Percentiles rank a stretch among this genome's conserved stretches.
Conservation (phyloP, 2,888 invertebrate genomes). For the Leptinotarsa juncta region DNA sequence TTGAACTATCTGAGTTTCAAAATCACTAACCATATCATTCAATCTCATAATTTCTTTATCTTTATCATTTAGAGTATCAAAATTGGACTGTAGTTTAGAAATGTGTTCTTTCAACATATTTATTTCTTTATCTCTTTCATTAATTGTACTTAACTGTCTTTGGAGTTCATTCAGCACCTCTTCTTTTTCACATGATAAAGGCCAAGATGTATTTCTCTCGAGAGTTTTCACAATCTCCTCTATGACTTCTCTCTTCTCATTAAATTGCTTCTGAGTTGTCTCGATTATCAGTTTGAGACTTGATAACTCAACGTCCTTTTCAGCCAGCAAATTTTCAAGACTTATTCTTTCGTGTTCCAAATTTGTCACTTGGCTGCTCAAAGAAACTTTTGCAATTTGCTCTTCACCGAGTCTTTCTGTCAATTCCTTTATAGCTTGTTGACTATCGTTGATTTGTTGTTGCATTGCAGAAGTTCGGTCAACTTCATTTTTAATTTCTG, state of each 20-base stretch:
- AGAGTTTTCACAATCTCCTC: conserved; percentile 53
- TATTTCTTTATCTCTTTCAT: conserved; percentile 40
- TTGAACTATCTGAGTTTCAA: conserved; percentile 44
- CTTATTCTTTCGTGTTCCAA: conserved; percentile 48
- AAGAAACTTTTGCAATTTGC: conserved; percentile 51
- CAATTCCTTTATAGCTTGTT: conserved; percentile 58
- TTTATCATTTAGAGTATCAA: conserved; percentile 36
- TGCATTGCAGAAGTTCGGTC: conserved; percentile 61
- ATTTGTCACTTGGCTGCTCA: conserved; percentile 38
- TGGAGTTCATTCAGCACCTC: conserved; percentile 51
- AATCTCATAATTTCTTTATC: conserved; percentile 46
- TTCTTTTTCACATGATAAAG: conserved; percentile 51
- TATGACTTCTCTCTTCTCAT: conserved; percentile 54
- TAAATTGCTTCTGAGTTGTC: conserved; percentile 54
- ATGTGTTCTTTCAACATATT: conserved; percentile 26
- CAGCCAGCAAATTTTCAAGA: conserved; percentile 42
- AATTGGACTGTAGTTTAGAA: conserved; percentile 25
- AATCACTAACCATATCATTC: conserved; percentile 47
- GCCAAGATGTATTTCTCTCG: conserved; percentile 47
- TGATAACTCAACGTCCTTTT: conserved; percentile 50
- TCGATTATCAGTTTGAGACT: conserved; percentile 51
- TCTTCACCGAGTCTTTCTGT: conserved; percentile 54
- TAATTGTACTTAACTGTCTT: conserved; percentile 44
- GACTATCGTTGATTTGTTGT: conserved; percentile 59
- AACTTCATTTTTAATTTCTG: conserved; percentile 62